Conservation (phyloP, 2,797 vertebrate species). For the Poecilia velifera region DNA sequence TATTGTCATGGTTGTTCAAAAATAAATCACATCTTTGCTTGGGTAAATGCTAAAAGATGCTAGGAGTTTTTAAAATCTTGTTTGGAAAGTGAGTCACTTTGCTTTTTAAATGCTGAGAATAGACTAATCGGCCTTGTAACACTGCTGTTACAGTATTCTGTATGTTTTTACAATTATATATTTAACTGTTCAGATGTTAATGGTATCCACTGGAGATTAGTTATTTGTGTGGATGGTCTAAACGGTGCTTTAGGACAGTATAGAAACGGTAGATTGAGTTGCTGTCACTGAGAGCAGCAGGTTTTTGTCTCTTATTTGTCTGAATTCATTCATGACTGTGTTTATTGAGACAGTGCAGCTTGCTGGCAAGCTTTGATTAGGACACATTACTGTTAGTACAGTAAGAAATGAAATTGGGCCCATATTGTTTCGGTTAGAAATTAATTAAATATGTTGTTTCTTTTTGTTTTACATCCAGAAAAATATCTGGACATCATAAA, state of each 20-base stretch:
- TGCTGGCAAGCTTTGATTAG: slow-evolving; percentile 68
- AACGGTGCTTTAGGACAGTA: slow-evolving; percentile 28
- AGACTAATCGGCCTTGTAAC: slow-evolving; percentile 8
- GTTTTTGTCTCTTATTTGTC: slow-evolving; percentile 1
- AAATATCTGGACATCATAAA: slow-evolving; percentile 14
- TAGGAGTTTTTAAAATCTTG: background rate
- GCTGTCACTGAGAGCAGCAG: background rate
- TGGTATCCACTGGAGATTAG: slow-evolving; percentile 3
- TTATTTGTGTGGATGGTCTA: slow-evolving; percentile 20
- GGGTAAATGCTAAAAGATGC: background rate
- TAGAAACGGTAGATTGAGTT: background rate
- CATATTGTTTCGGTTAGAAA: background rate
- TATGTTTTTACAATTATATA: slow-evolving; percentile 17
- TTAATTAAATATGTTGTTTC: background rate
- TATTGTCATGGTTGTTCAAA: background rate
- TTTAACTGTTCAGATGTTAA: slow-evolving; percentile 8
- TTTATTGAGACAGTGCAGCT: slow-evolving; percentile 42
- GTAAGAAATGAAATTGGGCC: slow-evolving; percentile 8
- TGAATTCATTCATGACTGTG: slow-evolving; percentile 9
- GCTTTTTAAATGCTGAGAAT: slow-evolving; percentile 12
- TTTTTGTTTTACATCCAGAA: slow-evolving; percentile 17
- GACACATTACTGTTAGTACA: slow-evolving; percentile 13
- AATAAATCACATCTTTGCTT: background rate
- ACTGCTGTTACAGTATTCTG: slow-evolving; percentile 15
- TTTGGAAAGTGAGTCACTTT: background rate